Evolutionary conservation across 2,113 vertebrate species (phyloP), one percentile per base, ranked within the genome.

Genomic region (Labeo rohita): DNA sequence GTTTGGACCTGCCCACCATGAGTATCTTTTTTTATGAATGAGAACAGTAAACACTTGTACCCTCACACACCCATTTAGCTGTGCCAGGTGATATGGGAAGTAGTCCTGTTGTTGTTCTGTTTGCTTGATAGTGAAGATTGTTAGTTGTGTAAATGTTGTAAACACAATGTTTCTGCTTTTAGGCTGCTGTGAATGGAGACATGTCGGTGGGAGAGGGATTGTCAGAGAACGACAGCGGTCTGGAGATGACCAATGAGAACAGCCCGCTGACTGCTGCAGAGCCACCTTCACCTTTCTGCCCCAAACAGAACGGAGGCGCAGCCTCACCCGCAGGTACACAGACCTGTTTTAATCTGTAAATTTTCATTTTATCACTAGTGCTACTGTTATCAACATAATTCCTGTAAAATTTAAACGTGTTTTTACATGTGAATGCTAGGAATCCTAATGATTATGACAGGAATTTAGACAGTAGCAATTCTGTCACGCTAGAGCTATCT

Each of bases 221-320:
- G 43, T 92, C 93, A 13, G 93, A 94, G 87, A 94, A 91, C 3
- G 92, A 94, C 94, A 92, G 94, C 0, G 92, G 93, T 28, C 90
- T 94, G 79, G 94, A 93, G 85, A 89, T 95, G 87, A 94, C 93
- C 90, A 95, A 91, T 85, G 94, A 95, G 86, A 95, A 92, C 92
- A 95, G 94, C 91, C 94, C 95, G 0, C 90, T 95, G 86, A 93
- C 94, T 0, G 94, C 91, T 0, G 95, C 93, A 0, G 94, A 95
- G 50, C 93, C 95, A 6, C 94, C 95, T 6, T 95, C 94, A 2
- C 94, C 95, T 23, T 95, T 95, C 87, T 93, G 95, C 88, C 94
- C 93, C 84, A 95, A 95, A 87, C 93, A 93, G 89, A 94, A 92
- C 3, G 93, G 93, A 39, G 95, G 91, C 0, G 93, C 95, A 0